phyloP scores from a whole-genome alignment of 2,888 invertebrate genomes.

The Toxonevra muliebris region DNA sequence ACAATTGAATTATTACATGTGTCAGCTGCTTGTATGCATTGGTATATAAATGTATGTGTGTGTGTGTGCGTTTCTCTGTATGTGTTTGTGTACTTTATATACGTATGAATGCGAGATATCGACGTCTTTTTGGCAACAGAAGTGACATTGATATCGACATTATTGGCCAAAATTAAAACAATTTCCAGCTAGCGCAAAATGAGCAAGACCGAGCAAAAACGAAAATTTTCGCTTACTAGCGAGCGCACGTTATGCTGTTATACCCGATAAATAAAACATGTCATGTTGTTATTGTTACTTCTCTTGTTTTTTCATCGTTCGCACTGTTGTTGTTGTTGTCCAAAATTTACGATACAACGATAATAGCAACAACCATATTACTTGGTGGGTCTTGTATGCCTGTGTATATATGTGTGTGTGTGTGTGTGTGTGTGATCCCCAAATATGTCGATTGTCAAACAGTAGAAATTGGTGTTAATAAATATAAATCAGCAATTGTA shows the following conservation, averaged over 20 bases:
- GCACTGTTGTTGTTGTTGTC: conserved; percentile 10
- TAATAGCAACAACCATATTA: conserved; percentile 12
- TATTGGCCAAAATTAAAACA: conserved; percentile 53
- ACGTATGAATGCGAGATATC: background rate
- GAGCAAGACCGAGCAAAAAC: too few relatives aligned
- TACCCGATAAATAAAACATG: conserved; percentile 56
- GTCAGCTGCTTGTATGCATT: conserved; percentile 49
- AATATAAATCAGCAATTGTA: conserved; percentile 38
- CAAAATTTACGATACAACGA: conserved; percentile 21
- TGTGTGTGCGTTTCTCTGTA: background rate
- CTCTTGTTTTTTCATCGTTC: background rate
- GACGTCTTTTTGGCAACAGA: background rate
- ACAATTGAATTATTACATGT: conserved; percentile 61
- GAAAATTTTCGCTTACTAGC: too few relatives aligned
- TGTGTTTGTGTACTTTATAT: background rate
- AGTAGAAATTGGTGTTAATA: conserved; percentile 36
- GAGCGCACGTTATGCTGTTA: too few relatives aligned
- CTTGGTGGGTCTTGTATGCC: background rate
- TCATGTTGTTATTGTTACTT: conserved; percentile 50
- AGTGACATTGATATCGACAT: conserved; percentile 35
- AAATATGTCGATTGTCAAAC: conserved; percentile 40
- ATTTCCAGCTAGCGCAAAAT: conserved; percentile 47
- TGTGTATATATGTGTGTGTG: conserved; percentile 37
- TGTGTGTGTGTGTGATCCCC: conserved; percentile 52
- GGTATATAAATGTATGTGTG: background rate